Evolutionary conservation across 1,140 invertebrate genomes (phyloP), one percentile per base, ranked within the genome.

Genomic region (Drosophila elegans): DNA sequence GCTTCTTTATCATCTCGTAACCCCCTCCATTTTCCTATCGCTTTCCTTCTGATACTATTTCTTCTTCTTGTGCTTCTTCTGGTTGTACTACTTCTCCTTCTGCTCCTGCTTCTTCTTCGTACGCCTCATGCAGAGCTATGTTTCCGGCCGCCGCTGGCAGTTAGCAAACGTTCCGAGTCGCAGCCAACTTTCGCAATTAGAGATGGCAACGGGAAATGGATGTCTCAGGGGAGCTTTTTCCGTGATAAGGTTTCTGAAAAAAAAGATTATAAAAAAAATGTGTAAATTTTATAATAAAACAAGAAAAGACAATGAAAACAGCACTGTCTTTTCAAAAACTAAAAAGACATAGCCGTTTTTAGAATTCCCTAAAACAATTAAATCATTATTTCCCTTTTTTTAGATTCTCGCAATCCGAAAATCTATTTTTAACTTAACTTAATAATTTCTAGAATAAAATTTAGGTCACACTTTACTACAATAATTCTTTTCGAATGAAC

Each of bases 91-190:
- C 27, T 64, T 13, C 41, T 63, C 34, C 59, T 64, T 12, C 52
- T 60, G 7, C 59, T 64, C 10, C 52, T 60, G 7, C 41, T 63
- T 39, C 59, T 64, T 12, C 52, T 60, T 21, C 44, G 51, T 73
- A 56, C 56, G 54, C 56, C 53, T 55, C 79, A 82, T 82, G 79
- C 79, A 82, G 79, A 78, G 78, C 79, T 78, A 78, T 83, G 80
- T 83, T 82, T 82, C 80, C 80, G 79, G 79, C 74, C 74, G 79
- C 79, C 79, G 79, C 79, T 81, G 79, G 79, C 79, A 82, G 79
- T 82, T 82, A 82, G 79, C 79, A 82, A 80, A 81, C 79, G 69
- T 72, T 73, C 52, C 73, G 34, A 67, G 73, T 57, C 63, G 7
- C 49, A 16, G 74, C 63, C 53, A 76, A 60, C 67, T 71, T 71